A percentile compares a stretch with the other conserved stretches of the same genome.
Evolutionary conservation across 1,140 invertebrate genomes (phyloP).

Genomic region (Drosophila asahinai): DNA sequence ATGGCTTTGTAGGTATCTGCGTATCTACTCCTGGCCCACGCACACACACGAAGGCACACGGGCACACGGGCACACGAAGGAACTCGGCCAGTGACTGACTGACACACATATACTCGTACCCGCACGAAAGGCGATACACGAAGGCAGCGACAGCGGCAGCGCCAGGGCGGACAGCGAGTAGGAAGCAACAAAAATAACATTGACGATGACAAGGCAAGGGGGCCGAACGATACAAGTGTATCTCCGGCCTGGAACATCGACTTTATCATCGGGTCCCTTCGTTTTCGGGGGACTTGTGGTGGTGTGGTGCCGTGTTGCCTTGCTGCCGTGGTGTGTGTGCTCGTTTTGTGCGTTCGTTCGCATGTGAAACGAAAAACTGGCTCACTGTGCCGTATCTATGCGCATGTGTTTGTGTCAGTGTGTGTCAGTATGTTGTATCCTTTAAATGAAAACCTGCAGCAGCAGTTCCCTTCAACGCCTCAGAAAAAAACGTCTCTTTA

Average conservation of each 20-base stretch:
- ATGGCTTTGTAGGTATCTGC: conserved; percentile 58
- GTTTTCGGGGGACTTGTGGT: conserved; percentile 43
- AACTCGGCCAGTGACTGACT: conserved; percentile 71
- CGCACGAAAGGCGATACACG: conserved; percentile 35
- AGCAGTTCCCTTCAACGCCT: conserved; percentile 3
- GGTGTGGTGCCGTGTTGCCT: neutral
- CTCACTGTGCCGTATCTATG: conserved; percentile 55
- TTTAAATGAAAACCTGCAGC: conserved; percentile 50
- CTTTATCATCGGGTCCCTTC: conserved; percentile 79
- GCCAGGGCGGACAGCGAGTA: conserved; percentile 52
- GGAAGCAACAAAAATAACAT: conserved; percentile 82
- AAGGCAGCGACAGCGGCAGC: conserved; percentile 9
- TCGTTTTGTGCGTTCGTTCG: conserved; percentile 67
- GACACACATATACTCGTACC: conserved; percentile 72
- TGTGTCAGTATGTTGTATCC: conserved; percentile 41
- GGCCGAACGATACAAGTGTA: conserved; percentile 73
- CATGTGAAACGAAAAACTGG: conserved; percentile 56
- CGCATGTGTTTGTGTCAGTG: conserved; percentile 32
- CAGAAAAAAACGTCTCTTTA: conserved; percentile 20
- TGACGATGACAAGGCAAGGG: conserved; percentile 58
- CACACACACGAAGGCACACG: conserved; percentile 24
- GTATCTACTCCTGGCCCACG: conserved; percentile 65
- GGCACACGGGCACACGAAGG: conserved; percentile 24
- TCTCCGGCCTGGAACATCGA: conserved; percentile 72
- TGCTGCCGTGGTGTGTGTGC: conserved; percentile 30